Percentiles rank a stretch among this genome's conserved stretches.
phyloP scores from a whole-genome alignment of 2,113 vertebrate genomes.

The Neopipo cinnamomea region DNA sequence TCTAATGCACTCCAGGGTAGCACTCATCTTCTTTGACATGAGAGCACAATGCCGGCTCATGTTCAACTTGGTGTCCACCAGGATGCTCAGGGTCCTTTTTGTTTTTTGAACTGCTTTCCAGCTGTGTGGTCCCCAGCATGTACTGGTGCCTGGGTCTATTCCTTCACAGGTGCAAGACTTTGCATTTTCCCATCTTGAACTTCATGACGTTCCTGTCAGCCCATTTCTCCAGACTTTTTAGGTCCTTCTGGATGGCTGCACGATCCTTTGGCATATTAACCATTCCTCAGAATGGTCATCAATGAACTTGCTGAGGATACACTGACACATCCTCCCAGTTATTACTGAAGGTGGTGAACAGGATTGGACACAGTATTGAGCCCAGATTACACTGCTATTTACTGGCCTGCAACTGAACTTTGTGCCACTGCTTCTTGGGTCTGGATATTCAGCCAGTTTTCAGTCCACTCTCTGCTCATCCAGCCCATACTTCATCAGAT shows the following conservation, averaged over 20 bases:
- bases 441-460: background rate
- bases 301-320: background rate
- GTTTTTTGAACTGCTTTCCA: background rate
- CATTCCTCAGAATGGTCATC: background rate
- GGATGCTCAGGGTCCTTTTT: rapidly evolving
- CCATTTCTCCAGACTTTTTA: background rate
- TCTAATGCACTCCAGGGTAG: background rate
- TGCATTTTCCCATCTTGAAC: background rate
- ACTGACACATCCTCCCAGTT: background rate
- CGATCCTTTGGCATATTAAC: background rate
- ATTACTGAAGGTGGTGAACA: background rate
- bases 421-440: background rate
- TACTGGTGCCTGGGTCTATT: background rate
- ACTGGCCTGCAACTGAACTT: background rate
- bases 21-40: background rate
- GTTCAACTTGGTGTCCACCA: background rate
- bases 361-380: background rate
- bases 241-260: background rate
- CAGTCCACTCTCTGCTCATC: background rate
- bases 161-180: background rate
- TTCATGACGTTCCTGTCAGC: background rate
- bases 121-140: rapidly evolving
- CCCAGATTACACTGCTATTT: background rate
- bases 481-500: background rate
- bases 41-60: background rate